Conservation (phyloP, 2,113 vertebrate species). For the Platichthys stellatus region DNA sequence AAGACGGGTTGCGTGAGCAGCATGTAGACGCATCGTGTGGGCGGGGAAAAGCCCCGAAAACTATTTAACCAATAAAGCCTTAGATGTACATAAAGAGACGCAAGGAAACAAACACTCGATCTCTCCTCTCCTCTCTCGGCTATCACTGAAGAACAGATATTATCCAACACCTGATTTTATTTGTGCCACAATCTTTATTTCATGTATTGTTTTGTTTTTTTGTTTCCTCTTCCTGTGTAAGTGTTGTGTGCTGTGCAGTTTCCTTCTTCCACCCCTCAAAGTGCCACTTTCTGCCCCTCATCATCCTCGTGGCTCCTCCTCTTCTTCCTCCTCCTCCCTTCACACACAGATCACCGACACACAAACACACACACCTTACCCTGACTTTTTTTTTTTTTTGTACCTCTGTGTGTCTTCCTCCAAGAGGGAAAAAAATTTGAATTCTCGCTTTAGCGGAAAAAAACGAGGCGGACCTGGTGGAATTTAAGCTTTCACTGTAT, state of each 20-base stretch:
- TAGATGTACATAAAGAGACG: conserved; percentile 94
- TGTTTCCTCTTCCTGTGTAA: conserved; percentile 79
- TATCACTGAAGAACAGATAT: conserved; percentile 91
- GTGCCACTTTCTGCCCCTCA: conserved; percentile 61
- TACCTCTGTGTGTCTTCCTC: conserved; percentile 68
- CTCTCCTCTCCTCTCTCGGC: conserved; percentile 76
- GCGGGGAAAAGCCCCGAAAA: conserved; percentile 87
- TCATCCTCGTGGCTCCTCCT: conserved; percentile 30
- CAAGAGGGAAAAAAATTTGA: conserved; percentile 65
- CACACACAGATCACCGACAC: conserved; percentile 23
- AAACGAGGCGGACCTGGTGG: conserved; percentile 86
- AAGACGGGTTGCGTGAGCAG: conserved; percentile 32
- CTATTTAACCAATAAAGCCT: conserved; percentile 99
- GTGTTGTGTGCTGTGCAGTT: conserved; percentile 80
- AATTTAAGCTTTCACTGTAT: conserved; percentile 95
- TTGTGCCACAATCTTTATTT: conserved; percentile 88
- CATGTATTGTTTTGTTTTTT: conserved; percentile 48
- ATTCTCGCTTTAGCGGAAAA: conserved; percentile 80
- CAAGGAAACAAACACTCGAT: conserved; percentile 80
- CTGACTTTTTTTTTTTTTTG: conserved; percentile 3
- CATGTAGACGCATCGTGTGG: conserved; percentile 81
- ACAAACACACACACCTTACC: neutral
- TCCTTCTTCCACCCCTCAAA: conserved; percentile 54
- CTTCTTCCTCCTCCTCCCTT: too few relatives aligned
- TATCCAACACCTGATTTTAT: conserved; percentile 87